Evolutionary conservation across 2,113 vertebrate genomes (phyloP).

Genomic region (Athene noctua): DNA sequence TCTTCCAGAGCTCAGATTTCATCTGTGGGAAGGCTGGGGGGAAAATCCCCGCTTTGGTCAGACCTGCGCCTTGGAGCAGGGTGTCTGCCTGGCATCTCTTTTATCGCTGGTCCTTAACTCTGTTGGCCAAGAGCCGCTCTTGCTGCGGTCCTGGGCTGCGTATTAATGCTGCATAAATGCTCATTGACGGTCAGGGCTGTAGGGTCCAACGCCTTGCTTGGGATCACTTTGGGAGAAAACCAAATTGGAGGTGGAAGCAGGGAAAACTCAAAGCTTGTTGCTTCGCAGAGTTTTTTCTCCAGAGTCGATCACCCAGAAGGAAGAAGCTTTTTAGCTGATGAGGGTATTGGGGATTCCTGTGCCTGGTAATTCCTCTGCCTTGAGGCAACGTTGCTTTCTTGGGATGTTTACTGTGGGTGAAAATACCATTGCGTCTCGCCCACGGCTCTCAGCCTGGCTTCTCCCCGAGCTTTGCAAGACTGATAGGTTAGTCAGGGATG

Average conservation of each 20-base stretch:
- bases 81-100: neutral
- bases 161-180: accelerated
- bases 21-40: accelerated
- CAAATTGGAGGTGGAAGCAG: accelerated
- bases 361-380: neutral
- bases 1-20: neutral
- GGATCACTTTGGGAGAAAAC: neutral
- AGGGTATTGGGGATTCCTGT: neutral
- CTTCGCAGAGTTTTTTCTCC: neutral
- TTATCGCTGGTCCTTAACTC: accelerated
- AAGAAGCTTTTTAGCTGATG: neutral
- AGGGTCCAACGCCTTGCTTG: neutral
- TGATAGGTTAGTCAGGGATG: neutral
- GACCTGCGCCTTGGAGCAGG: neutral
- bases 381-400: neutral
- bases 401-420: neutral
- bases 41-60: accelerated
- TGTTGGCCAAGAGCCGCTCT: neutral
- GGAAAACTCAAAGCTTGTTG: neutral
- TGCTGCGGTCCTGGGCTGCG: accelerated
- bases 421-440: neutral
- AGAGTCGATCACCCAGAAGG: neutral
- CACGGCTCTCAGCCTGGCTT: neutral
- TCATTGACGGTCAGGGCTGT: accelerated
- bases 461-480: neutral